Evolutionary conservation across 2,888 invertebrate genomes (phyloP), one percentile per base, ranked within the genome.

Genomic region (Pollenia labialis): DNA sequence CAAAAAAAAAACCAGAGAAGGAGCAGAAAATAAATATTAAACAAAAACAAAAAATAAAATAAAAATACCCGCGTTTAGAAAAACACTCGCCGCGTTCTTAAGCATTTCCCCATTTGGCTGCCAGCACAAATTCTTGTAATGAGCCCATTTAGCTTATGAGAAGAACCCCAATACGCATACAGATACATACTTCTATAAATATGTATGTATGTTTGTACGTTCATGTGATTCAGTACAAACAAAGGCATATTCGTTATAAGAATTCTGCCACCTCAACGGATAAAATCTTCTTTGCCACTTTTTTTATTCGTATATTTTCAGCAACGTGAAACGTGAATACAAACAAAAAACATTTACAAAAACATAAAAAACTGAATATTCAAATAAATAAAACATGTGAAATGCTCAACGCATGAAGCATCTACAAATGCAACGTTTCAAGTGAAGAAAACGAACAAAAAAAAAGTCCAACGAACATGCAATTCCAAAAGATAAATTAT

Each of bases 401-500:
- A 54, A 44, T 52, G 46, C 62, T 6, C 6, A 32, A 60, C 76
- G 77, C 72, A 81, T 44, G 69, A 71, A 56, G 56, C 69, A 56
- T 46, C 50, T n/a, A 66, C 81, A 72, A 81, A 75, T 85, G 79
- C 79, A 80, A 79, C 66, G 32, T 32, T 71, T 42, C n/a, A 66
- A 68, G 60, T 58, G 82, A 42, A 16, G 68, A 42, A 64, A 32
- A 50, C 12, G n/a, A 66, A 50, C 40, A 62, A 81, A 68, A 48
- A 60, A 44, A 44, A 74, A 56, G 71, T 46, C 48, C 71, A 52
- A 79, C 58, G 56, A 85, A 82, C 86, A 84, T 88, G 85, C 88
- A 83, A 88, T 88, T 85, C 85, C 84, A 82, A 52, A 83, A 88
- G 82, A 89, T 88, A 89, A 89, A 88, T 88, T 87, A 86, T 88